A percentile compares a stretch with the other conserved stretches of the same genome.
These are phyloP conservation scores for Festucalex cinctus DNA, from an alignment of 2,113 vertebrate genomes.

Conservation along the genomic window DNA sequence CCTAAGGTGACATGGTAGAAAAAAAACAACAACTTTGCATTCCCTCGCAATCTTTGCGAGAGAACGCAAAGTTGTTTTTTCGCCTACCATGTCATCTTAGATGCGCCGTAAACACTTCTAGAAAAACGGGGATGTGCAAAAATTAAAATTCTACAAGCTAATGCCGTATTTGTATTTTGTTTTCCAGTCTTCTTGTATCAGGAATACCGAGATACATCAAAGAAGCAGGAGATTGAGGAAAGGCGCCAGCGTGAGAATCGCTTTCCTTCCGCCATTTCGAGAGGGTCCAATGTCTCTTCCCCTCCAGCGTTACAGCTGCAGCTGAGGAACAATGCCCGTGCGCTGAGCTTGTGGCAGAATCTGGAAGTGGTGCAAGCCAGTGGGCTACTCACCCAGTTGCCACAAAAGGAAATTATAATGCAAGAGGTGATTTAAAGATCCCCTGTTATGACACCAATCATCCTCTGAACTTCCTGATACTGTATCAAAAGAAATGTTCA, in stretches of 20 bases:
- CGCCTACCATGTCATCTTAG: too few species aligned
- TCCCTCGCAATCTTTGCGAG: too few species aligned
- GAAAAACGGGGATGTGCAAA: too few species aligned
- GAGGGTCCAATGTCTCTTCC: constrained; percentile 33
- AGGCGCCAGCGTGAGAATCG: constrained; percentile 81
- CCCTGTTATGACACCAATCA: too few species aligned
- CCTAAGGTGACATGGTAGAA: too few species aligned
- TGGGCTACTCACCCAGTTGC: constrained; percentile 78
- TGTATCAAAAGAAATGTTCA: too few species aligned
- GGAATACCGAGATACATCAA: constrained; percentile 92
- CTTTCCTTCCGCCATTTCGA: constrained; percentile 62
- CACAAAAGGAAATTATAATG: constrained; percentile 83
- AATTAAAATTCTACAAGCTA: background rate
- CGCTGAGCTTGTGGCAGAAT: constrained; percentile 90
- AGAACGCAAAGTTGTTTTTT: too few species aligned
- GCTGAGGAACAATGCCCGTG: constrained; percentile 61
- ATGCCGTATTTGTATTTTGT: constrained; percentile 1
- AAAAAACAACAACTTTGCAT: too few species aligned
- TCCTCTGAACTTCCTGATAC: too few species aligned
- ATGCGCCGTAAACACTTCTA: too few species aligned
- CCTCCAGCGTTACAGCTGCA: constrained; percentile 67
- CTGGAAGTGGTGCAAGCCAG: constrained; percentile 84
- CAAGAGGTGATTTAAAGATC: too few species aligned
- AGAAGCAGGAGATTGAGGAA: constrained; percentile 89
- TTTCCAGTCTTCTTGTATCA: constrained; percentile 87